Evolutionary conservation across 1,140 invertebrate species (phyloP), one percentile per base, ranked within the genome.

Genomic region (Brachionus rotundiformis): DNA sequence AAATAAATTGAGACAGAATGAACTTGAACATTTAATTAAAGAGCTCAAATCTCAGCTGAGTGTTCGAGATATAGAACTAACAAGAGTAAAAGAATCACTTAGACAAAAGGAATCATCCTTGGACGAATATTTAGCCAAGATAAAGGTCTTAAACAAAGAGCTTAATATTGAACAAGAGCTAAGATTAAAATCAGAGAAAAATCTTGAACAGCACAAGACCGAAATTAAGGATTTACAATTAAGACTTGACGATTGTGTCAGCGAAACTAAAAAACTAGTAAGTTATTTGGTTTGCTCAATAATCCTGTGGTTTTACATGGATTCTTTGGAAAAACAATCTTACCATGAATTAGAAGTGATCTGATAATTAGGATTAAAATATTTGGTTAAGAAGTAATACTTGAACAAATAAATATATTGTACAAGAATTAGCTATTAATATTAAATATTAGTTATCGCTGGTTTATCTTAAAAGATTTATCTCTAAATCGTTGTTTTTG

Each of bases 211-310:
- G 31, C 76, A 79, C 29, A 79, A 79, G 23, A 54, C 27, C 36
- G 59, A 79, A 59, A 79, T 79, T 8, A 79, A 41, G 36, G 76
- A 79, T 36, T 41, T 79, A 36, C 76, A 79, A 41, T 79, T 63
- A 13, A 54, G 33, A 19, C 47, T 79, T 16, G 76, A 79, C 16
- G 76, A 79, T 23, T 79, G 76, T 63, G 44, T 79, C 6, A 59
- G n/a, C 8, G 76, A 79, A 59, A 79, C 76, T 23, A 79, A 79
- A 33, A 79, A 63, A 79, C 27, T 79, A 27, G 63, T 68, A 36
- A 68, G 63, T 68, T n/a, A 29, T 63, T 23, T 49, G 1, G 16
- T 54, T 16, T 8, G 1, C 0, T 54, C 19, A 54, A 25, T 54
- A 54, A 54, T 54, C 47, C 19, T 54, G n/a, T 4, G 19, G n/a